These are phyloP conservation scores for Onychorhynchus coronatus DNA, from an alignment of 2,113 vertebrate genomes.

Conservation along the genomic window DNA sequence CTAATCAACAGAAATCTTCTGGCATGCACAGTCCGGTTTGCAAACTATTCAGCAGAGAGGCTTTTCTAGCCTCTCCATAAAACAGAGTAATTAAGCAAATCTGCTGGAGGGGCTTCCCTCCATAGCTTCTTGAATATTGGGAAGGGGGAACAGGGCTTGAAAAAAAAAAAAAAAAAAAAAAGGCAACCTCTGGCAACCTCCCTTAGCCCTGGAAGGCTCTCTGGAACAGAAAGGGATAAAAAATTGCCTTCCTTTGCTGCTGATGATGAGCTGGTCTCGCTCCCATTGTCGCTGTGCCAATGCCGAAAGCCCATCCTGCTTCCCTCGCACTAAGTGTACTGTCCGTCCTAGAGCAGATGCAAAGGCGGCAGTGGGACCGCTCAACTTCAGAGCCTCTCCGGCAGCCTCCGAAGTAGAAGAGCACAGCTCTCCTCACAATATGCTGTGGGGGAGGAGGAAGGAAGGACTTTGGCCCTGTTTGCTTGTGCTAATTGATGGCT, in stretches of 20 bases:
- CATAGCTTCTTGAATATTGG: constrained; percentile 16
- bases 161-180: constrained; percentile 10
- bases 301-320: neutral
- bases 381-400: constrained; percentile 58
- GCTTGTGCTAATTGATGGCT: constrained; percentile 74
- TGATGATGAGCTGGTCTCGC: constrained; percentile 42
- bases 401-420: constrained; percentile 40
- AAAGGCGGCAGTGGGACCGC: constrained; percentile 35
- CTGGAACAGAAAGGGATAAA: constrained; percentile 52
- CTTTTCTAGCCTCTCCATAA: constrained; percentile 46
- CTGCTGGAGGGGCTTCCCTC: constrained; percentile 68
- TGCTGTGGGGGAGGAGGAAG: constrained; percentile 56
- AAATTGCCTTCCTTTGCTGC: constrained; percentile 16
- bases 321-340: neutral
- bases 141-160: neutral
- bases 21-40: constrained; percentile 8
- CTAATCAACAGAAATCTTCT: constrained; percentile 62
- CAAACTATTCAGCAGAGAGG: constrained; percentile 53
- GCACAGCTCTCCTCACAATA: constrained; percentile 50
- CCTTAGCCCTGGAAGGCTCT: constrained; percentile 63
- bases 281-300: constrained; percentile 38
- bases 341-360: constrained; percentile 51
- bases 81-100: constrained; percentile 74
- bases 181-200: constrained; percentile 63
- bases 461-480: constrained; percentile 69